Base-by-base conservation (phyloP, 1,140 invertebrate genomes). In the Polyergus mexicanus region DNA sequence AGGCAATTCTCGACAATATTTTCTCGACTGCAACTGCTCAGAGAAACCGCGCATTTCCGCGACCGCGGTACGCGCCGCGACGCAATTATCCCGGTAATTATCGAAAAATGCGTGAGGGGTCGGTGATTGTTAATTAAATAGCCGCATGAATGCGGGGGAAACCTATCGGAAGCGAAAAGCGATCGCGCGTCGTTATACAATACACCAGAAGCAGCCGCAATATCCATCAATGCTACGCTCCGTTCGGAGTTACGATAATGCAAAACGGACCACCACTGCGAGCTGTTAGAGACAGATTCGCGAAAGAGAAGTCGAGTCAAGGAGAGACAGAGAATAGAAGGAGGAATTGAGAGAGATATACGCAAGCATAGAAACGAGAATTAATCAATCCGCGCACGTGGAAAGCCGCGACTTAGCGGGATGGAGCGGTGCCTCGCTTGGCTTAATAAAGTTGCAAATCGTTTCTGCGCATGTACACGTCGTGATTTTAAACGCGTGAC, bases 331-430 rank as follows among this genome's bases (percentile, higher is more conserved):
- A 10, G 41, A 44, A 38, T 51, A 47, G 47, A 28, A 41, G 41
- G 41, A 47, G 69, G 32, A 74, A 60, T 58, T 47, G 62, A 74
- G 85, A 85, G 72, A 76, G 76, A 66, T 62, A 32, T 32, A 86
- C 68, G 68, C 65, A 41, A 51, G 47, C 72, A 71, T 91, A 89
- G 85, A 91, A 91, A 91, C 90, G 89, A 68, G 88, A 88, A 91
- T 91, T 91, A 91, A 91, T 91, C 90, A 91, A 91, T 87, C 80
- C 68, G 81, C 90, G 80, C 77, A 89, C 85, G 84, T 88, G 86
- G 89, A 91, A 91, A 90, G 83, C 81, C 86, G 51, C 44, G 76
- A 62, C 74, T 84, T 60, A 60, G 65, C 85, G 38, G 54, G 78
- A 71, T 54, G 80, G 60, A 83, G 44, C 80, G 74, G 63, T 84